Evolutionary conservation across 1,140 invertebrate species (phyloP), one percentile per base, ranked within the genome.

Genomic region (Andricus grossulariae): DNA sequence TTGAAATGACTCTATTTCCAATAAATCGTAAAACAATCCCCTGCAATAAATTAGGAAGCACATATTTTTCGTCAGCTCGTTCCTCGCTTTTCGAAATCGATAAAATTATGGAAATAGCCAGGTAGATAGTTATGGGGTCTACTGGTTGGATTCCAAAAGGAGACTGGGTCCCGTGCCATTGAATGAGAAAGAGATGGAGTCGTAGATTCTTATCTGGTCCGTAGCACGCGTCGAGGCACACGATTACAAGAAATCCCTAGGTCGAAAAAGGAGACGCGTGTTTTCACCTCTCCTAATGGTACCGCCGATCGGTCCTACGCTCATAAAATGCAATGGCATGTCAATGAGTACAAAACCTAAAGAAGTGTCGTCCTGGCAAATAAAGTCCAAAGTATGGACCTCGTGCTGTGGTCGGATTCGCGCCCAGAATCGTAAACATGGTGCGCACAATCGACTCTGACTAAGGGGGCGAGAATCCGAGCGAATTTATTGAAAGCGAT

Each of bases 301-400:
- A 70, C 50, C 51, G 66, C 50, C 71, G 75, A 80, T 73, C 51
- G 80, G 73, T 76, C 78, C 76, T 13, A 52, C 18, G 51, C 71
- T 80, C 78, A 75, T 75, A 82, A 84, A 83, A 80, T 81, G 60
- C 71, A 82, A 81, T 60, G 74, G 76, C 80, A 78, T 82, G 79
- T 82, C 83, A 83, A 84, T 85, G 82, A 81, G 72, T 52, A 73
- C 71, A 71, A 45, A 77, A 39, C 75, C 60, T 80, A 71, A 57
- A 57, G 70, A 72, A 80, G 74, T 75, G 80, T 83, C 80, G 80
- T 80, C 80, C 77, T 50, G 76, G 39, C 66, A 74, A 82, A 71
- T 79, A 80, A 80, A 81, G 54, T 78, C 50, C 70, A 50, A 79
- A 66, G 60, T 66, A 66, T 66, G 60, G 60, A 66, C 60, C 60